Evolutionary conservation across 2,888 invertebrate genomes (phyloP), one percentile per base, ranked within the genome.

Genomic region (Camponotus fellah): DNA sequence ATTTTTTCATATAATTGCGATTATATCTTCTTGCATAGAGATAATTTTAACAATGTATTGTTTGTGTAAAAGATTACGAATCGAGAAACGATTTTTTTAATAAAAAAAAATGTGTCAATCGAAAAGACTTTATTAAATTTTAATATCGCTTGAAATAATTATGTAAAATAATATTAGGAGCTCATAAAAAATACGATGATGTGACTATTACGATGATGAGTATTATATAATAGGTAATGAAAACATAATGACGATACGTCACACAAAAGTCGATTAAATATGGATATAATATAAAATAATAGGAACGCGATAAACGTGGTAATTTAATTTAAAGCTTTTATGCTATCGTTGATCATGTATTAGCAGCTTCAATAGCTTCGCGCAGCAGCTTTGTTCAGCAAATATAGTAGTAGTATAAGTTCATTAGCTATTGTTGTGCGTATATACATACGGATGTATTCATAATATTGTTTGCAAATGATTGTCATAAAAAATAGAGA

Each of bases 271-370:
- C 40, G 58, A 79, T 79, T 79, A 79, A 79, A 79, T 79, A 71
- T 71, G 43, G 26, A 79, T 79, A 60, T 43, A 71, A 37, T 79
- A 60, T 58, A 71, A 79, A 71, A 79, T 79, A 71, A 79, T 79
- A 71, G 72, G 43, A 71, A 60, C 79, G 56, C 58, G 79, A 77
- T 69, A 60, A 68, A 79, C 72, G n/a, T 14, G 71, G 21, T 79
- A 71, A 79, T 79, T 71, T 79, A 79, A 71, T 79, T 60, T 58
- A 21, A 34, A 71, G 77, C 77, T 79, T 79, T 79, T 71, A 71
- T 40, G 69, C 40, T 69, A 69, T 77, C 79, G 72, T 79, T 79
- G 79, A 79, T 79, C 58, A 32, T 79, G 34, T 60, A 46, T 79
- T 56, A 77, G 53, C 37, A 66, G 69, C 77, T 77, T 79, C 46